A percentile compares a stretch with the other conserved stretches of the same genome.
Conservation (phyloP, 2,113 vertebrate genomes). For the Hemiscyllium ocellatum region DNA sequence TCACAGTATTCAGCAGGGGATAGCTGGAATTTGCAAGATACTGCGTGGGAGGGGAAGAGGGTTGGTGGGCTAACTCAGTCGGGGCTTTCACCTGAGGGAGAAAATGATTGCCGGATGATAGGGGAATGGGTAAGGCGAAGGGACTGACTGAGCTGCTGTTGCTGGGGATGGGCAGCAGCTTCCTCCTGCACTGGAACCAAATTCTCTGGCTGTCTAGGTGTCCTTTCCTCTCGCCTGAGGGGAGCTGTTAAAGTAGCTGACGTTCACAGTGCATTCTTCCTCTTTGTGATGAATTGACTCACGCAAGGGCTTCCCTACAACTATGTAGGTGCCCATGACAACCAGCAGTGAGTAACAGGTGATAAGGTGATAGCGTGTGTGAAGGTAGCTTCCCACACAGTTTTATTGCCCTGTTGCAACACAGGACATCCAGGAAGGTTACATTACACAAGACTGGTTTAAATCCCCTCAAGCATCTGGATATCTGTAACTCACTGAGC, state of each 20-base stretch:
- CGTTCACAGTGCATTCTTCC: not conserved
- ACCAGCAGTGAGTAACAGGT: not conserved
- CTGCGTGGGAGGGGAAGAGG: too few species aligned
- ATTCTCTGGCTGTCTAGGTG: not conserved
- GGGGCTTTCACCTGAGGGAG: too few species aligned
- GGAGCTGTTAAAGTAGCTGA: not conserved
- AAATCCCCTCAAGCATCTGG: not conserved
- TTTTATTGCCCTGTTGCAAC: constrained; percentile 18
- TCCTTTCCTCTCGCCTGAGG: not conserved
- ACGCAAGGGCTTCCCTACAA: constrained; percentile 14
- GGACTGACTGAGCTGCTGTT: not conserved
- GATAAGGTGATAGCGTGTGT: constrained; percentile 4
- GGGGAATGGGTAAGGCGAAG: too few species aligned
- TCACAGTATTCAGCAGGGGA: not conserved
- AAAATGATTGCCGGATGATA: too few species aligned
- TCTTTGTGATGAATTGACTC: not conserved
- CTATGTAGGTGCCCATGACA: not conserved
- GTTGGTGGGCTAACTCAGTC: too few species aligned
- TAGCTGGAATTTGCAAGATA: not conserved
- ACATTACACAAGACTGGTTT: not conserved
- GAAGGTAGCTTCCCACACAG: constrained; percentile 26
- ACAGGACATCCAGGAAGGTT: not conserved
- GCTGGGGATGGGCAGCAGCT: too few species aligned
- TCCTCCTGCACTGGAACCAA: too few species aligned
- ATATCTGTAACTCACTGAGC: not conserved